phyloP scores from a whole-genome alignment of 2,113 vertebrate genomes.

The Gnathonemus echidnorhynchus region DNA sequence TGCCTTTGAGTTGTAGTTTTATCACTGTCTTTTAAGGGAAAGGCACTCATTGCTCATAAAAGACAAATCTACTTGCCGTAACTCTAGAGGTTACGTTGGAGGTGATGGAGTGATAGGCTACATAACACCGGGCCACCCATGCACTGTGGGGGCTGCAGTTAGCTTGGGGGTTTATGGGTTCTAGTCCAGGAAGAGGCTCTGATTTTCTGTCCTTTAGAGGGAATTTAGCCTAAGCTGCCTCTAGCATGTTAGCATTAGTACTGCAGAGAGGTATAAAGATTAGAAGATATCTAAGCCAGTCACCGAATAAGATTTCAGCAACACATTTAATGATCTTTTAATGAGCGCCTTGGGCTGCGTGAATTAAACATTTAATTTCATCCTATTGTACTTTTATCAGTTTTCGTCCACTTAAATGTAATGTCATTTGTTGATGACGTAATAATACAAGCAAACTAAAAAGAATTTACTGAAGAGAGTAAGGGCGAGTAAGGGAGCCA shows the following conservation, averaged over 20 bases:
- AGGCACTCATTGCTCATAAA: slow-evolving; percentile 13
- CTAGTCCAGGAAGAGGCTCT: not conserved
- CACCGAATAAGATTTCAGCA: not conserved
- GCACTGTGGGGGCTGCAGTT: not conserved
- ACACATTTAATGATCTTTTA: not conserved
- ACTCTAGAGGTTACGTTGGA: slow-evolving; percentile 7
- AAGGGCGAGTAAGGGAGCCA: not conserved
- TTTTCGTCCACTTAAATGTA: not conserved
- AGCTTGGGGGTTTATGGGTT: not conserved
- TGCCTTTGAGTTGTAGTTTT: not conserved
- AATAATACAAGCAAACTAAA: not conserved
- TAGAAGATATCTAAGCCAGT: not conserved
- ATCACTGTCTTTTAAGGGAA: slow-evolving; percentile 4
- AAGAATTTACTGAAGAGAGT: not conserved
- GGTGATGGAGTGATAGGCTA: not conserved
- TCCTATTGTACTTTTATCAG: not conserved
- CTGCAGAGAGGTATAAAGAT: not conserved
- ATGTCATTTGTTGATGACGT: not conserved
- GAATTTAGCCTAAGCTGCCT: not conserved
- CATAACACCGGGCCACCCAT: not conserved
- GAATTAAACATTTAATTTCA: not conserved
- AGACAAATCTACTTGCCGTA: slow-evolving; percentile 4
- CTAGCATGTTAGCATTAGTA: not conserved
- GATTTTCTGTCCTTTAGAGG: not conserved
- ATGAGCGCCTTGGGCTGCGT: not conserved